Conservation (phyloP, 35 echinoderm and acorn worm genomes). For the Lytechinus variegatus region DNA sequence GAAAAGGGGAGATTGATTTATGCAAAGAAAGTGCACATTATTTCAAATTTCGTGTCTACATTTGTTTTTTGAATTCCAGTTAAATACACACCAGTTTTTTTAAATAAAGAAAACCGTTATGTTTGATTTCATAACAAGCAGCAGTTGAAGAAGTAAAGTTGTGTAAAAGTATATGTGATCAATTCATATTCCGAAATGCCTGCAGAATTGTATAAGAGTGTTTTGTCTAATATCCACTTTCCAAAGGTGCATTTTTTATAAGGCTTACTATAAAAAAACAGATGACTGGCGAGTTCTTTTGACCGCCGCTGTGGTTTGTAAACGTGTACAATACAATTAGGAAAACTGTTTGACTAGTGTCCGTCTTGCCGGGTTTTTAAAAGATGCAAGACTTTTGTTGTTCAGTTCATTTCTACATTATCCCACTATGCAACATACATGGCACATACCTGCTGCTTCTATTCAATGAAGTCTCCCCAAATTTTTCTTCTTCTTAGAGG, state of each 20-base stretch:
- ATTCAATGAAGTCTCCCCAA: slow-evolving; percentile 35
- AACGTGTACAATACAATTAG: slow-evolving; percentile 52
- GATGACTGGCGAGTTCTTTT: slow-evolving; percentile 6
- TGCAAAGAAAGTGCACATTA: slow-evolving; percentile 40
- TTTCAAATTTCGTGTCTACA: slow-evolving; percentile 33
- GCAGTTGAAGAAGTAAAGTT: slow-evolving; percentile 37
- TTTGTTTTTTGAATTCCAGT: slow-evolving; percentile 43
- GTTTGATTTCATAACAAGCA: slow-evolving; percentile 20
- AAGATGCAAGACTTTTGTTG: slow-evolving; percentile 39
- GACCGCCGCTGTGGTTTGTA: slow-evolving; percentile 32
- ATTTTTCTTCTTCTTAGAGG: slow-evolving; percentile 15
- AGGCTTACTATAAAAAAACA: background rate
- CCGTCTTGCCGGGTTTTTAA: slow-evolving; percentile 37
- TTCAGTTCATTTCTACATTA: slow-evolving; percentile 42
- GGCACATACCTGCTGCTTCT: slow-evolving; percentile 23
- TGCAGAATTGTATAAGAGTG: slow-evolving; percentile 43
- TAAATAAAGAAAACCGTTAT: background rate
- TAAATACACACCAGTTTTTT: slow-evolving; percentile 46
- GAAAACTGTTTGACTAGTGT: slow-evolving; percentile 41
- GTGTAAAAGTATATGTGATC: slow-evolving; percentile 42
- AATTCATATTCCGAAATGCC: slow-evolving; percentile 30
- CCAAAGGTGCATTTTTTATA: slow-evolving; percentile 55
- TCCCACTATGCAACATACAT: slow-evolving; percentile 43
- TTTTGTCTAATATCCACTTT: slow-evolving; percentile 49
- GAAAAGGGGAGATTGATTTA: slow-evolving; percentile 40